Evolutionary conservation across 2,113 vertebrate genomes (phyloP), one percentile per base, ranked within the genome.

Genomic region (Myocastor coypus): DNA sequence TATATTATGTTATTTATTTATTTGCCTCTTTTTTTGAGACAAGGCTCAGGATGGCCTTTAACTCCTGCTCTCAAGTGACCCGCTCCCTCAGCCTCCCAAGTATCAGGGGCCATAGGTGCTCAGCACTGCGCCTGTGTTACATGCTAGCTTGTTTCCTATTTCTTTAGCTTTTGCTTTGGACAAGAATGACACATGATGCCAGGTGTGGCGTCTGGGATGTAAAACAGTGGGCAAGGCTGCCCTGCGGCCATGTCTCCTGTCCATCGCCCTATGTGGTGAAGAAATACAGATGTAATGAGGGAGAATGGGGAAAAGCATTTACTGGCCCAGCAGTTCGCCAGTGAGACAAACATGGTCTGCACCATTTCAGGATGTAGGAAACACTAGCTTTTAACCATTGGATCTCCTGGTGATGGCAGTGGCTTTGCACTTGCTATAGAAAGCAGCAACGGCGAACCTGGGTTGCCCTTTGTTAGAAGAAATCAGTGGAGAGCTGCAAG

Each of bases 381-480:
- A 57, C 30, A 50, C 0, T 37, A 2, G 20, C 20, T 92, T 92
- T 63, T 82, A 50, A 89, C 37, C 22, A 52, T 61, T 26, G 13
- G 13, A 28, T 57, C 83, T 88, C 55, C 34, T 28, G 24, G 19
- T 80, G 55, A 16, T 42, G 26, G 46, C 82, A 63, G 57, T 63
- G 68, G 22, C 55, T 87, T 82, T 81, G 40, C 9, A 46, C 22
- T 30, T 68, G 28, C 34, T 52, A 22, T 66, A 4, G 13, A 42
- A 63, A 92, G 73, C 5, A 28, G 11, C 30, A 40, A 3, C 59
- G 26, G 42, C 64, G 11, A 77, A 46, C 24, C 22, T 40, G 0
- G 19, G 0, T 11, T 32, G 59, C 28, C 5, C 40, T 37, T 55
- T 1, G 3, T 2, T 10, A 10, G 0, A 22, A 26, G 30, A 82